These are phyloP conservation scores for Lepidurus packardi DNA, from an alignment of 1,140 invertebrate genomes.

Conservation along the genomic window DNA sequence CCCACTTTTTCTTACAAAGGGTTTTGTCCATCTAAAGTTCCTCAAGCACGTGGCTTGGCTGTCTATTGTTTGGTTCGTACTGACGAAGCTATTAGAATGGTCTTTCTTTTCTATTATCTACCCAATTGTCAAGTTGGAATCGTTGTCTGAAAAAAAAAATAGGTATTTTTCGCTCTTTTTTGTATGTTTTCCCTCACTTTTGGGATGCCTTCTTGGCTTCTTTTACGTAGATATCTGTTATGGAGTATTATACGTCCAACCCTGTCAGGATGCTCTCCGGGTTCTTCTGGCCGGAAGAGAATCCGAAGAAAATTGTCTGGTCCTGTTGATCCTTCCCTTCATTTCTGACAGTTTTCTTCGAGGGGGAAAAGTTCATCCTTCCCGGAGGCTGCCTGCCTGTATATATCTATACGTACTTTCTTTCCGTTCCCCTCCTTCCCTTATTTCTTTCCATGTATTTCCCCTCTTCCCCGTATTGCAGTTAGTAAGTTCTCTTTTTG, in stretches of 20 bases:
- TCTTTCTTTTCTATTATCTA: not conserved
- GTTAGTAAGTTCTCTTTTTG: not conserved
- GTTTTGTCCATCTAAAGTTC: not conserved
- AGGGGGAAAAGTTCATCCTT: not conserved
- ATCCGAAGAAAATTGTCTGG: not conserved
- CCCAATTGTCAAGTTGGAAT: not conserved
- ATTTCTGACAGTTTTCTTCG: not conserved
- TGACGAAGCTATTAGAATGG: not conserved
- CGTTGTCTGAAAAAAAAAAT: not conserved
- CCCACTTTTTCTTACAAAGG: not conserved
- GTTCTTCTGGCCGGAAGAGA: not conserved
- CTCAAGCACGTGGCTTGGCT: not conserved
- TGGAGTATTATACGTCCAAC: not conserved
- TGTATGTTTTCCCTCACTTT: not conserved
- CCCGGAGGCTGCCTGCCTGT: not conserved
- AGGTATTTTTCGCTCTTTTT: not conserved
- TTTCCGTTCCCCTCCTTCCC: not conserved
- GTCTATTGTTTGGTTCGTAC: not conserved
- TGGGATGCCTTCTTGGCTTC: not conserved
- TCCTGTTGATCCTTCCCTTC: constrained; percentile 18
- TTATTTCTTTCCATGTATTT: not conserved
- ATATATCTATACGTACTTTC: not conserved
- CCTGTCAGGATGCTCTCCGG: not conserved
- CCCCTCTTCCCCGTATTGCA: not conserved
- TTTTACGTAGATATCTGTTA: not conserved